Conservation (phyloP, 2,113 vertebrate species). For the Rafetus swinhoei region DNA sequence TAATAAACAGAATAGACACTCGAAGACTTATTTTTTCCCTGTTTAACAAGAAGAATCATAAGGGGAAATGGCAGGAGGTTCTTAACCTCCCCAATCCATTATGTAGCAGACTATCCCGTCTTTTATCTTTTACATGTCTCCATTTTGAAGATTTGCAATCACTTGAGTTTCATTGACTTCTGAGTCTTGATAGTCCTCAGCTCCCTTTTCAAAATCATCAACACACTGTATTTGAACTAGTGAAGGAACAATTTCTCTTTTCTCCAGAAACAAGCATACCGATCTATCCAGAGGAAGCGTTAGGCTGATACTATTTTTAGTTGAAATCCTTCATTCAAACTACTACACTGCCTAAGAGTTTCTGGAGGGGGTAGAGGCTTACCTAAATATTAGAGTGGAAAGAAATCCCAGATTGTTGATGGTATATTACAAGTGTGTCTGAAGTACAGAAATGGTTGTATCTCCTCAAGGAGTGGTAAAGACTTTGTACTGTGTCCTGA, state of each 20-base stretch:
- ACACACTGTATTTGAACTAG: background rate
- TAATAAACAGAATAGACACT: background rate
- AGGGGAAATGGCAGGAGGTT: background rate
- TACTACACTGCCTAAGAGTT: background rate
- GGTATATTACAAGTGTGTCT: slow-evolving; percentile 48
- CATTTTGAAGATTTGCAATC: background rate
- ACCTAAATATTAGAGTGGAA: slow-evolving; percentile 3
- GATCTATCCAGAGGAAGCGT: background rate
- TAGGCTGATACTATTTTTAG: background rate
- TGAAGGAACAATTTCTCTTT: background rate
- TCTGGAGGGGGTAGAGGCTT: background rate
- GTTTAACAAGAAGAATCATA: background rate
- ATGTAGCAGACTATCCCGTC: background rate
- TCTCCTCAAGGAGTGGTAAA: slow-evolving; percentile 40
- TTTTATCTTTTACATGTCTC: background rate
- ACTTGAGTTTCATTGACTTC: background rate
- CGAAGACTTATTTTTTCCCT: background rate
- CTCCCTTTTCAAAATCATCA: background rate
- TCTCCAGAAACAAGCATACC: background rate
- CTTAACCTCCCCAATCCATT: background rate
- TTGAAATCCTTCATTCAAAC: background rate
- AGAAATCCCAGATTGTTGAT: slow-evolving; percentile 26
- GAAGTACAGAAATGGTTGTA: slow-evolving; percentile 59
- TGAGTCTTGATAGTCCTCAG: background rate
- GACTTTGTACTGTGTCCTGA: background rate